Conservation (phyloP, 2,113 vertebrate species). For the Pteronura brasiliensis region DNA sequence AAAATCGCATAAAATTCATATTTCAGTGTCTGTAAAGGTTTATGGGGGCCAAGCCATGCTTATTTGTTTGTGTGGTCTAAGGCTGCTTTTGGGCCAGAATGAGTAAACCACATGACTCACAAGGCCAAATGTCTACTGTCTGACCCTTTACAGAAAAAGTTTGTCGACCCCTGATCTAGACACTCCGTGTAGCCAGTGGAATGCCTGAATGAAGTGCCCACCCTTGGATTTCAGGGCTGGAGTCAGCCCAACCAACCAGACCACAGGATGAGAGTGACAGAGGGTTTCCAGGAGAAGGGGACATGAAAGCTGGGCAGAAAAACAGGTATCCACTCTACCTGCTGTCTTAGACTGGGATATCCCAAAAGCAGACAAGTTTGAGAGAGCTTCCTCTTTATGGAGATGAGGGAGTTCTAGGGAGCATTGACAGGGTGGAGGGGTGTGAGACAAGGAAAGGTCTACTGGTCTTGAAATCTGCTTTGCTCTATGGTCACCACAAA, state of each 20-base stretch:
- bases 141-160: not conserved
- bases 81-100: not conserved
- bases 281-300: not conserved
- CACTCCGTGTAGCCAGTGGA: not conserved
- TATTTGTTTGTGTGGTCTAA: not conserved
- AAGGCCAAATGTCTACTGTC: not conserved
- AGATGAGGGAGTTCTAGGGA: not conserved
- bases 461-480: not conserved
- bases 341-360: not conserved
- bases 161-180: not conserved
- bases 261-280: not conserved
- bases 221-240: not conserved
- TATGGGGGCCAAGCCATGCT: not conserved
- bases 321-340: accelerated
- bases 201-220: not conserved
- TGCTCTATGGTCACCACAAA: not conserved
- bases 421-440: not conserved
- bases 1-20: not conserved
- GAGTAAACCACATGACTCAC: accelerated
- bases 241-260: not conserved
- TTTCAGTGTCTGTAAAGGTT: not conserved
- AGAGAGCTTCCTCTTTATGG: not conserved
- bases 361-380: not conserved
- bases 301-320: not conserved
- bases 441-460: not conserved